Percentiles rank a stretch among this genome's conserved stretches.
Evolutionary conservation across 2,113 vertebrate species (phyloP).

Genomic region (Dissostichus mawsoni): DNA sequence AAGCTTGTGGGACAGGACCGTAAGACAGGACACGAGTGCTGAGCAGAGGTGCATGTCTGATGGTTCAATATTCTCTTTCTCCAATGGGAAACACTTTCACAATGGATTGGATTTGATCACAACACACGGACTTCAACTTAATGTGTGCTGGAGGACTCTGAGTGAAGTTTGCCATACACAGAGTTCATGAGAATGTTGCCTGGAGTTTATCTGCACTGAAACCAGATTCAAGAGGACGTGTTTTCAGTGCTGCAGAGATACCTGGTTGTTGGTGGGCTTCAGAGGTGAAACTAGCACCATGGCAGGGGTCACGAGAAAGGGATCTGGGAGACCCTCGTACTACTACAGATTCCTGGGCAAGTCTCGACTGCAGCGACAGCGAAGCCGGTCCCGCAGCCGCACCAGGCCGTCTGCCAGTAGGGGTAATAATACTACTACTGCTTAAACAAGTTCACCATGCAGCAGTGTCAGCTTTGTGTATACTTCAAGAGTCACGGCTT

Average conservation of each 20-base stretch:
- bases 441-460: constrained; percentile 34
- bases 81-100: constrained; percentile 36
- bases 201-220: constrained; percentile 39
- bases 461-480: constrained; percentile 18
- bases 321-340: constrained; percentile 92
- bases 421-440: constrained; percentile 84
- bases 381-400: constrained; percentile 95
- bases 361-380: constrained; percentile 94
- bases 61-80: constrained; percentile 38
- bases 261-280: background rate
- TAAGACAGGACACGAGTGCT: constrained; percentile 50
- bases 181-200: constrained; percentile 32
- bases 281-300: constrained; percentile 77
- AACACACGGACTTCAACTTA: constrained; percentile 20
- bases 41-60: constrained; percentile 49
- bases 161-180: constrained; percentile 30
- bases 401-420: constrained; percentile 86
- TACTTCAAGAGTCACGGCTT: background rate
- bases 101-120: constrained; percentile 33
- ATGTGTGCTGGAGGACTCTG: constrained; percentile 22
- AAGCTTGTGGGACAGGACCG: constrained; percentile 56
- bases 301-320: constrained; percentile 93
- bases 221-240: constrained; percentile 39
- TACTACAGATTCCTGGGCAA: constrained; percentile 96
- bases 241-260: constrained; percentile 6